Percentiles rank a stretch among this genome's conserved stretches.
These are phyloP conservation scores for Xenentodon cancila DNA, from an alignment of 2,797 vertebrate species.

Conservation along the genomic window DNA sequence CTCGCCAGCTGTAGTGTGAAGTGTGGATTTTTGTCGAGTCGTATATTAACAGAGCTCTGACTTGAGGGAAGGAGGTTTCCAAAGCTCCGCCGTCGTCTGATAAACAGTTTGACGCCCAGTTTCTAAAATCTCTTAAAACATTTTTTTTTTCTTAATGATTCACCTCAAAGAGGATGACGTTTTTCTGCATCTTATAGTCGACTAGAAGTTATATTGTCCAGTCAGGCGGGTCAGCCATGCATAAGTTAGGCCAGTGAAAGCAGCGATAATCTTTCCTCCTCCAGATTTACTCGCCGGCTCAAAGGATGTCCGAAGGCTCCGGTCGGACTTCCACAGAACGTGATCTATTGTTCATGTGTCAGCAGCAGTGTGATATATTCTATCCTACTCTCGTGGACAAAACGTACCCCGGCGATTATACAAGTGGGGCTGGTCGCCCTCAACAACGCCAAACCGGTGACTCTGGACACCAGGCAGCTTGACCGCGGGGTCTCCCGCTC, in stretches of 20 bases:
- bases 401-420: slow-evolving; percentile 79
- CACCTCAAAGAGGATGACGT: too few relatives aligned
- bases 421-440: slow-evolving; percentile 46
- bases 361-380: slow-evolving; percentile 80
- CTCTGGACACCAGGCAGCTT: slow-evolving; percentile 82
- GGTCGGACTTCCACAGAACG: slow-evolving; percentile 73
- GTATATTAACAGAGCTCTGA: too few relatives aligned
- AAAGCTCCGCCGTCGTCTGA: too few relatives aligned
- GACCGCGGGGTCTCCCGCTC: slow-evolving; percentile 77
- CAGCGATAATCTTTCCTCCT: slow-evolving; percentile 70
- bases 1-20: too few relatives aligned
- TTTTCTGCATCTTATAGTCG: background rate
- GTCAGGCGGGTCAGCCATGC: slow-evolving; percentile 59
- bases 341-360: slow-evolving; percentile 83
- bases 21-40: too few relatives aligned
- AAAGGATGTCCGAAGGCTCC: slow-evolving; percentile 60
- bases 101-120: too few relatives aligned
- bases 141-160: too few relatives aligned
- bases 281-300: slow-evolving; percentile 70
- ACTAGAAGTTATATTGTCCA: slow-evolving; percentile 53
- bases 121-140: too few relatives aligned
- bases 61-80: too few relatives aligned
- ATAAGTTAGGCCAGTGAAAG: slow-evolving; percentile 45
- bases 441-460: slow-evolving; percentile 67
- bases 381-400: slow-evolving; percentile 76